phyloP scores from a whole-genome alignment of 2,888 invertebrate species.

The Rhagonycha fulva region DNA sequence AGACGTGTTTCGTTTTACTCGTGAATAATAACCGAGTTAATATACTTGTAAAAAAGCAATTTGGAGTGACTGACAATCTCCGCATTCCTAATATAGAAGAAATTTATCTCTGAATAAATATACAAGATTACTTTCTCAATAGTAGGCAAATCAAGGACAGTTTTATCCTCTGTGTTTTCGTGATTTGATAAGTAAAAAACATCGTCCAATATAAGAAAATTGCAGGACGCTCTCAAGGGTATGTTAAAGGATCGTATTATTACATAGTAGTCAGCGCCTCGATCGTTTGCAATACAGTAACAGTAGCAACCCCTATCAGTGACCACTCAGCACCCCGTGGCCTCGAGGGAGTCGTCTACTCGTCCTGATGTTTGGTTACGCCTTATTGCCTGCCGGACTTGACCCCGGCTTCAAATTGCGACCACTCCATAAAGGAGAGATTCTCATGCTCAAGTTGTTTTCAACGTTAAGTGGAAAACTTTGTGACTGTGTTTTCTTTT shows the following conservation, averaged over 20 bases:
- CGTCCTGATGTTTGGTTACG: slow-evolving; percentile 54
- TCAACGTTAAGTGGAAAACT: slow-evolving; percentile 30
- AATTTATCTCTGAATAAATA: no score
- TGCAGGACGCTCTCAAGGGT: slow-evolving; percentile 20
- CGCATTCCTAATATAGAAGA: not conserved
- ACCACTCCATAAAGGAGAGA: slow-evolving; percentile 30
- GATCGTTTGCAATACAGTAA: slow-evolving; percentile 20
- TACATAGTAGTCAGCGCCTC: slow-evolving; percentile 15
- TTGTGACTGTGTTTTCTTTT: slow-evolving; percentile 12
- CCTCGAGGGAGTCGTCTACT: slow-evolving; percentile 50
- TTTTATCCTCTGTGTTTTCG: not conserved
- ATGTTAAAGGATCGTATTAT: slow-evolving; percentile 23
- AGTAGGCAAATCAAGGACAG: not conserved
- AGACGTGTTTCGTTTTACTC: not conserved
- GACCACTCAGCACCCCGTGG: slow-evolving; percentile 51
- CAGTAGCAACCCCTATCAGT: slow-evolving; percentile 40
- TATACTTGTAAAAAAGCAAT: not conserved
- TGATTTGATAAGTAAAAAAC: not conserved
- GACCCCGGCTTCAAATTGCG: slow-evolving; percentile 38
- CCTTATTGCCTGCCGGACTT: slow-evolving; percentile 50
- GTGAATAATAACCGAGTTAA: not conserved
- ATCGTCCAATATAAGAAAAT: slow-evolving; percentile 21
- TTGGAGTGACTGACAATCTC: not conserved
- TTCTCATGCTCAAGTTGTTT: slow-evolving; percentile 29
- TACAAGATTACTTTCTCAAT: not conserved